These are phyloP conservation scores for Aurelia sp. DNA, from an alignment of 30 jellyfish, hydroid and myxozoan genomes.

Conservation along the genomic window DNA sequence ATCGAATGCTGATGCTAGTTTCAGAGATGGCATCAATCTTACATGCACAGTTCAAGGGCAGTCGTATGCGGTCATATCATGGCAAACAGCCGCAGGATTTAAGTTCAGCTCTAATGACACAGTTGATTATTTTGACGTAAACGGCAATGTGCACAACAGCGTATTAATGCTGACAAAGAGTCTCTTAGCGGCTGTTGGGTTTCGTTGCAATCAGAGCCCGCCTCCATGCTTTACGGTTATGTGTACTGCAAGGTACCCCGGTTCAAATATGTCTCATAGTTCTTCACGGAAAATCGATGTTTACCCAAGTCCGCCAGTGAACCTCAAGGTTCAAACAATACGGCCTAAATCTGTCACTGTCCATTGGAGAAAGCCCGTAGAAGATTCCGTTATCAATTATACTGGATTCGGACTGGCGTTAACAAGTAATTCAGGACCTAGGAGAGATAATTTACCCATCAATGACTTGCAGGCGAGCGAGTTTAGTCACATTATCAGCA, in stretches of 20 bases:
- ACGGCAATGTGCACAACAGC: conserved; percentile 37
- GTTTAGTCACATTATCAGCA: not conserved
- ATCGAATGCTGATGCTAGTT: not conserved
- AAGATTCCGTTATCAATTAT: conserved; percentile 43
- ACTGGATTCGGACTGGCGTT: conserved; percentile 24
- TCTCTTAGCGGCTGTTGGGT: conserved; percentile 12
- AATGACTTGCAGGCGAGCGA: not conserved
- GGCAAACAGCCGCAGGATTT: conserved; percentile 45
- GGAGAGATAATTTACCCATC: conserved; percentile 7
- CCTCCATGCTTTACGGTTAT: conserved; percentile 32
- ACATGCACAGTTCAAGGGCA: conserved; percentile 48
- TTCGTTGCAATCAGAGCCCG: conserved; percentile 1
- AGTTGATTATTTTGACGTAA: conserved; percentile 4
- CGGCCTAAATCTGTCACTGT: conserved; percentile 9
- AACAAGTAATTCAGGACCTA: conserved; percentile 33
- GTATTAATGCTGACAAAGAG: conserved; percentile 3
- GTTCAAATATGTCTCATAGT: conserved; percentile 8
- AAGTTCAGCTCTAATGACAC: conserved; percentile 1
- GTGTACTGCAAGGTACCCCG: conserved; percentile 62
- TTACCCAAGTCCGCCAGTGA: conserved; percentile 33
- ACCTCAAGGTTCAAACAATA: not conserved
- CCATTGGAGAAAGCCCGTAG: conserved; percentile 45
- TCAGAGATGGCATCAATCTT: conserved; percentile 7
- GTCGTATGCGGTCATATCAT: conserved; percentile 22
- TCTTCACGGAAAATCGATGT: conserved; percentile 20